These are phyloP conservation scores for Drosophila bunnanda DNA, from an alignment of 2,888 invertebrate species.

Conservation along the genomic window DNA sequence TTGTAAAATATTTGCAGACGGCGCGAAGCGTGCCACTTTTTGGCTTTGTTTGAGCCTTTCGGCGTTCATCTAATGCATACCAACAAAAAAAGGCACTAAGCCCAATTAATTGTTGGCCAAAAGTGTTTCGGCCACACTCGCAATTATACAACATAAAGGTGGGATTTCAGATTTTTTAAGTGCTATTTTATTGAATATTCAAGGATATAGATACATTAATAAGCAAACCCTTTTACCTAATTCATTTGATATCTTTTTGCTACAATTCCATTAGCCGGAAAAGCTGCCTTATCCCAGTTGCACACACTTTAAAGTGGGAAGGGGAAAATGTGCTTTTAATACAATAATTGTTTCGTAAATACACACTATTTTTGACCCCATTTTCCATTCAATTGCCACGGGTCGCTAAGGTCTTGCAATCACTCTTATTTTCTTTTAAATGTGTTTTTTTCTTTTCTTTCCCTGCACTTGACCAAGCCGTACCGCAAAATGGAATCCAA, in stretches of 20 bases:
- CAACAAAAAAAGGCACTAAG: conserved; percentile 56
- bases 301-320: not conserved
- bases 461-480: conserved; percentile 45
- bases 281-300: not conserved
- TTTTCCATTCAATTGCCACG: conserved; percentile 31
- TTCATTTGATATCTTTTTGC: no score
- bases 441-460: not conserved
- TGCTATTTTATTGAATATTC: not conserved
- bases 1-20: conserved; percentile 33
- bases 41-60: conserved; percentile 20
- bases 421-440: conserved; percentile 8
- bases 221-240: no score
- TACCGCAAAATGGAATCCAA: conserved; percentile 42
- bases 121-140: not conserved
- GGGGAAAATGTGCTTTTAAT: not conserved
- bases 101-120: conserved; percentile 64
- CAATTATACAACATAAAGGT: conserved; percentile 25
- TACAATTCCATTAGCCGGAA: not conserved
- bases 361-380: conserved; percentile 5
- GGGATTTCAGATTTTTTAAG: not conserved
- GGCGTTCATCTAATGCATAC: conserved; percentile 54
- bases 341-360: not conserved
- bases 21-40: conserved; percentile 32
- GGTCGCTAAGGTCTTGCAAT: conserved; percentile 28
- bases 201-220: not conserved